Conservation (phyloP, 1,140 invertebrate genomes). For the Sitodiplosis mosellana region DNA sequence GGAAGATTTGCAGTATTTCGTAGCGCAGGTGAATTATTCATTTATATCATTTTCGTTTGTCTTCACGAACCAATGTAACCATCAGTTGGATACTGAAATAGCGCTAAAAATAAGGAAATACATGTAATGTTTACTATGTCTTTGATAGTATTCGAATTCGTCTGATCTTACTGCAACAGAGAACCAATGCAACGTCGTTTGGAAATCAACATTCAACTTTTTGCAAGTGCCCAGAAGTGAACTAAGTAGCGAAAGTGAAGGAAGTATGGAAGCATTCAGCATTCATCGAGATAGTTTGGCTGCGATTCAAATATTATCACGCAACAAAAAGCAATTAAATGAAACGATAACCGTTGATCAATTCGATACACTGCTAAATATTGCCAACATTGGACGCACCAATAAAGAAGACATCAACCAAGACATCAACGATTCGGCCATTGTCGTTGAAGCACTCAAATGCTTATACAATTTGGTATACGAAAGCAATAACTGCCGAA, state of each 20-base stretch:
- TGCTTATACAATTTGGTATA: slow-evolving; percentile 78
- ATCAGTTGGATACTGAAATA: too few relatives aligned
- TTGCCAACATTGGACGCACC: slow-evolving; percentile 36
- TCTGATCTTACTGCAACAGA: slow-evolving; percentile 31
- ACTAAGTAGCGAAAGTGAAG: too few relatives aligned
- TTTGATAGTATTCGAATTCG: slow-evolving; percentile 29
- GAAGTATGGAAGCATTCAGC: slow-evolving; percentile 14
- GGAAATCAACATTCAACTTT: slow-evolving; percentile 31
- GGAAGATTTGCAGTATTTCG: too few relatives aligned
- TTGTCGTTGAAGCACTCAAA: slow-evolving; percentile 61
- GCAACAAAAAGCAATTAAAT: slow-evolving; percentile 56
- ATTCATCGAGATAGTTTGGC: slow-evolving; percentile 29
- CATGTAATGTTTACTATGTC: too few relatives aligned
- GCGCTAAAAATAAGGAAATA: too few relatives aligned
- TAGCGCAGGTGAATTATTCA: too few relatives aligned
- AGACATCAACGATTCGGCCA: slow-evolving; percentile 17
- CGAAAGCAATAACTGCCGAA: slow-evolving; percentile 52
- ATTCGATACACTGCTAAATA: slow-evolving; percentile 40
- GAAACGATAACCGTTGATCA: slow-evolving; percentile 45
- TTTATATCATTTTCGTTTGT: too few relatives aligned
- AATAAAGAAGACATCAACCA: too few relatives aligned
- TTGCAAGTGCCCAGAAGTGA: slow-evolving; percentile 28
- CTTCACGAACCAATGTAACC: too few relatives aligned
- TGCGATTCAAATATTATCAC: slow-evolving; percentile 38
- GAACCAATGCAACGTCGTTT: slow-evolving; percentile 29